Conservation (phyloP, 2,797 vertebrate genomes). For the Podargus strigoides region DNA sequence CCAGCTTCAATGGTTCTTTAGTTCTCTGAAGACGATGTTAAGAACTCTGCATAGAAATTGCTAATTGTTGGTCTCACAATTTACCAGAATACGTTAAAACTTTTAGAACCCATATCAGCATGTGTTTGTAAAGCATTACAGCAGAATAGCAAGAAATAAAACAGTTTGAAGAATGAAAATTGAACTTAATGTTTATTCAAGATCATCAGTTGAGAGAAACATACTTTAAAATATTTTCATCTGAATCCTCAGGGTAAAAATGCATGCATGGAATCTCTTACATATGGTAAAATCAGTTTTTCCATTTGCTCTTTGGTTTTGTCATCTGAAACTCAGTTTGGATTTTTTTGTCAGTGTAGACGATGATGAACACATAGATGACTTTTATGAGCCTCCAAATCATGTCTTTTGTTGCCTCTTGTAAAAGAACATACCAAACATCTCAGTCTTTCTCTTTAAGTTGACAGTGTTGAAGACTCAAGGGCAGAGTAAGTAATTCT, state of each 20-base stretch:
- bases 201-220: neutral
- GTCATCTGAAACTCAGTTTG: neutral
- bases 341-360: neutral
- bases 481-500: neutral
- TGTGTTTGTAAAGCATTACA: neutral
- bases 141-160: neutral
- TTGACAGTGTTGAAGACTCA: neutral
- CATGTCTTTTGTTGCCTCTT: neutral
- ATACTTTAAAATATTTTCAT: neutral
- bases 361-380: neutral
- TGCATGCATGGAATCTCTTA: neutral
- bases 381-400: neutral
- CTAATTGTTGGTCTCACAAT: neutral
- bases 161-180: neutral
- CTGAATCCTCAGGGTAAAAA: neutral
- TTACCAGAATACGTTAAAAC: neutral
- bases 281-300: neutral
- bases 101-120: neutral
- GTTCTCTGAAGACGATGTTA: neutral
- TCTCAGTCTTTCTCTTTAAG: neutral
- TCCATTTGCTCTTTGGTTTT: neutral
- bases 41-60: neutral
- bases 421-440: neutral
- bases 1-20: neutral
- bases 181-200: constrained; percentile 15